Base-by-base conservation (phyloP, 2,113 vertebrate genomes). In the Bostrychus sinensis region DNA sequence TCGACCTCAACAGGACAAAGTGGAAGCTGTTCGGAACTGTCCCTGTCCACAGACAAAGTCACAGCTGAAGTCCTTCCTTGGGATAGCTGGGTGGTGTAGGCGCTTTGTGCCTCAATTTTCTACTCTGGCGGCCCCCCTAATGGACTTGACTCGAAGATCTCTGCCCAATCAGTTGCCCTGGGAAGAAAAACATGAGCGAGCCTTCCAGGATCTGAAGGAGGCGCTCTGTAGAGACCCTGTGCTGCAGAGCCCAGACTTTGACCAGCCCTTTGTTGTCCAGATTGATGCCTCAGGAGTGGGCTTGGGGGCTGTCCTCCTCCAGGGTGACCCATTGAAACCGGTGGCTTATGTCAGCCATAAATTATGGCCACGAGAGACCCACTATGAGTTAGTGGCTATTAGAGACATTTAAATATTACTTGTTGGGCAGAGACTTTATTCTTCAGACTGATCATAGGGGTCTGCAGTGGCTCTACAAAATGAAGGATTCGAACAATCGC, bases 81-180 rank as follows among this genome's bases (percentile, higher is more conserved):
- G 38, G 38, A 16, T 39, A 16, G 38, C 13, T 2, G 38, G 66
- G 1, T 60, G 63, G 63, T 66, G 56, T 55, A 14, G 39, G 10
- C 10, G n/a, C 6, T 66, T 56, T 7, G 26, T 36, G 38, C 53
- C 38, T 0, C 39, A 66, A 9, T 56, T 56, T 36, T 30, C 51
- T 5, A 32, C 25, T 13, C 4, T 23, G 10, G 38, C 53, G 0
- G 26, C 39, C 5, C 6, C 11, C 10, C 17, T 39, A 39, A 39
- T 14, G n/a, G 7, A 8, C 39, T 66, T 10, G 56, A 39, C 51
- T 32, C 16, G 30, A 2, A 22, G 14, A 14, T 12, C 23, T 14
- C 8, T 17, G 11, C 36, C 26, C 7, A 23, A 20, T 11, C 55
- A 56, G n/a, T 20, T 45, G 3, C 17, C 20, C 7, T 66, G 39